Evolutionary conservation across 2,888 invertebrate species (phyloP), one percentile per base, ranked within the genome.

Genomic region (Caenorhabditis parvicauda): DNA sequence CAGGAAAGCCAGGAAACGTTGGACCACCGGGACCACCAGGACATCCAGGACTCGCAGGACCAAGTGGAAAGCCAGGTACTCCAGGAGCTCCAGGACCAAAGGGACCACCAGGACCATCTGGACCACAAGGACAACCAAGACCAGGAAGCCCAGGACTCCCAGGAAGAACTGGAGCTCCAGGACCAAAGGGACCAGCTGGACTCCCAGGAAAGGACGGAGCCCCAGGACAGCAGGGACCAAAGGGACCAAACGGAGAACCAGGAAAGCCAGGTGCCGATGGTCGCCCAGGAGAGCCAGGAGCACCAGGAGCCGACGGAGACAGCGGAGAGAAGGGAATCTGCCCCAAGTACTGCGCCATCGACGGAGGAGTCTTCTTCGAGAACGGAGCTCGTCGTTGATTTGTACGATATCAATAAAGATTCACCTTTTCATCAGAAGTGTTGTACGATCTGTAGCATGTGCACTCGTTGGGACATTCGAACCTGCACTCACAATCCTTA

Each of bases 381-480:
- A 76, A 77, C 63, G 77, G 77, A 64, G 75, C 76, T 29, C 64
- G 72, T 29, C 70, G 72, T 54, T 70, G 64, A 59, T 14, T 41
- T 41, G 7, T 7, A 27, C 6, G 7, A 9, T 9, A 27, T 47
- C 29, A 12, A 14, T n/a, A 6, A 25, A 32, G 38, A 43, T 54
- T 49, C 35, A 63, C 63, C 25, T 54, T 28, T 17, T 32, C 35
- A 51, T 27, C 57, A 2, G 55, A 38, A 1, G 49, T 49, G 42
- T 60, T 59, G 2, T 51, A 47, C 0, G 64, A 64, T 58, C 64
- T 41, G 28, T 53, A 42, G 27, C 64, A 64, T 48, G 44, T 25
- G 42, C 64, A 64, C 12, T 49, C 48, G 14, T 57, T 52, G n/a
- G 64, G 64, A 39, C 64, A 64, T 19, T 59, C 44, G 32, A 56